Evolutionary conservation across 2,888 invertebrate genomes (phyloP).

Genomic region (Zaprionus obscuricornis): DNA sequence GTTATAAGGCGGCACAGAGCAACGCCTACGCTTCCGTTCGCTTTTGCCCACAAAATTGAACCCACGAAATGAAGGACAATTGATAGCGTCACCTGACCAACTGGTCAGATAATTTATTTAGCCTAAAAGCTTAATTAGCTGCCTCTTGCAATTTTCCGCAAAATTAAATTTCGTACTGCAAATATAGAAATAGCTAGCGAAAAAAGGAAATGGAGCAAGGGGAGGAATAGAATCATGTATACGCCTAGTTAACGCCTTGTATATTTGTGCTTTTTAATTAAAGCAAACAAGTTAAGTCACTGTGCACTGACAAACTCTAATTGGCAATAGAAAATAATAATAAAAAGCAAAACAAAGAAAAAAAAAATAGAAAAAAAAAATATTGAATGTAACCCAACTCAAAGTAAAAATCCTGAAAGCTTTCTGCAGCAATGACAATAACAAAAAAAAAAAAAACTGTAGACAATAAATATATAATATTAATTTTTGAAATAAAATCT

Average conservation of each 20-base stretch:
- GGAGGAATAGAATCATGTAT: too few relatives aligned
- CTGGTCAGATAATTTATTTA: conserved; percentile 64
- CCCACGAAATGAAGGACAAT: conserved; percentile 36
- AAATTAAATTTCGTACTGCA: conserved; percentile 67
- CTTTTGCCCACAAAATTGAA: conserved; percentile 23
- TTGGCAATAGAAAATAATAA: conserved; percentile 10
- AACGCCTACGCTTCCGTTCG: not conserved
- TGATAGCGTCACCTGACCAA: conserved; percentile 54
- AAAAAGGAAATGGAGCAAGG: too few relatives aligned
- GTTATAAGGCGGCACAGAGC: conserved; percentile 11
- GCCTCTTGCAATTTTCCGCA: conserved; percentile 67
- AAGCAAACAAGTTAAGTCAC: conserved; percentile 17
- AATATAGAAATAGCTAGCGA: conserved; percentile 10
- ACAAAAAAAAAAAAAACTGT: too few relatives aligned
- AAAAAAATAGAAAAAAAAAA: too few relatives aligned
- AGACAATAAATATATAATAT: conserved; percentile 18
- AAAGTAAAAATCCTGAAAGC: conserved; percentile 18
- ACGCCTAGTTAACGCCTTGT: too few relatives aligned
- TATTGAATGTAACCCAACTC: conserved; percentile 32
- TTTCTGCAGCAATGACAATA: too few relatives aligned
- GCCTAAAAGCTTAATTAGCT: conserved; percentile 65
- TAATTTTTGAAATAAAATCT: conserved; percentile 33
- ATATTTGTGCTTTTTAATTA: too few relatives aligned
- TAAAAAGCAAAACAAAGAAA: not conserved
- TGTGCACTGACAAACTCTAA: conserved; percentile 24